A percentile compares a stretch with the other conserved stretches of the same genome.
These are phyloP conservation scores for Heliconius erato DNA, from an alignment of 2,888 invertebrate genomes.

Conservation along the genomic window DNA sequence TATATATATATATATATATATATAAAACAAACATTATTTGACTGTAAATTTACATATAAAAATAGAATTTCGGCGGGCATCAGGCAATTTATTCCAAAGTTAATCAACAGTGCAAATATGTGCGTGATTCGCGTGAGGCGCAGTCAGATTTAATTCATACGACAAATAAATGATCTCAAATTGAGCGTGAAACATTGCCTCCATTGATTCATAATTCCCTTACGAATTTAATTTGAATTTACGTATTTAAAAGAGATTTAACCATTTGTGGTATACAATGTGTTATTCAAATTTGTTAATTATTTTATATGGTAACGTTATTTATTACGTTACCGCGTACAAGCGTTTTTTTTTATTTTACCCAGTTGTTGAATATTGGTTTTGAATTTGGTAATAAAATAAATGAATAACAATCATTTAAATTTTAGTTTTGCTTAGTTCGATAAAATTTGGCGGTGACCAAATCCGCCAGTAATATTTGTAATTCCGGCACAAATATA, in stretches of 20 bases:
- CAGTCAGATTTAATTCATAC: conserved; percentile 36
- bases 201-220: conserved; percentile 17
- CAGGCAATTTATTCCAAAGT: conserved; percentile 26
- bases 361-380: too few relatives aligned
- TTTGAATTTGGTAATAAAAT: too few relatives aligned
- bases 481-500: too few relatives aligned
- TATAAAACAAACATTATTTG: background rate
- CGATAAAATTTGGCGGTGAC: too few relatives aligned
- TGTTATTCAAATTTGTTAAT: background rate
- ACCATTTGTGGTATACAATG: too few relatives aligned
- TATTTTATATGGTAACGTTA: background rate
- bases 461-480: too few relatives aligned
- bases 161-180: conserved; percentile 29
- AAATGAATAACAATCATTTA: too few relatives aligned
- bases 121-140: conserved; percentile 23
- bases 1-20: too few relatives aligned
- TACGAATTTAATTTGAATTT: conserved; percentile 12
- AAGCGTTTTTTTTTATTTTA: too few relatives aligned
- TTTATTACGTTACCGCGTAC: too few relatives aligned
- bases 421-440: too few relatives aligned
- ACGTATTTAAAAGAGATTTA: background rate
- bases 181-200: conserved; percentile 20
- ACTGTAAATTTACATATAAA: background rate
- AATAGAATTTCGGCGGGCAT: conserved; percentile 2
- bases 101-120: conserved; percentile 39